Evolutionary conservation across 2,113 vertebrate species (phyloP).

Genomic region (Corythaeola cristata): DNA sequence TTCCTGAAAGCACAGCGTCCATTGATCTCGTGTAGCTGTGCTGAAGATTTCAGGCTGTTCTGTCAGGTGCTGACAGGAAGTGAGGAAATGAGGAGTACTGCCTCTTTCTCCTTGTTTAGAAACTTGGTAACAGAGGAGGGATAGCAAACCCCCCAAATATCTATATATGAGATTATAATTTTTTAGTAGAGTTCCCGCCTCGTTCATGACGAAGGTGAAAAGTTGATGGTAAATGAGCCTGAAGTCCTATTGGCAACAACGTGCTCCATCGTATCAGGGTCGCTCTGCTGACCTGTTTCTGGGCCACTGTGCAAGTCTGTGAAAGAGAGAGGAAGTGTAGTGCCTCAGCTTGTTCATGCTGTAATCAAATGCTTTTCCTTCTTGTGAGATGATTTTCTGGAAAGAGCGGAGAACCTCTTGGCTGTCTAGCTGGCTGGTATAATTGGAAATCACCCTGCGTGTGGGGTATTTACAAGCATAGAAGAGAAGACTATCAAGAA

Average conservation of each 20-base stretch:
- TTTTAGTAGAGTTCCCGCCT: neutral
- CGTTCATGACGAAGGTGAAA: neutral
- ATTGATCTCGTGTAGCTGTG: neutral
- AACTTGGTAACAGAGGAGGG: neutral
- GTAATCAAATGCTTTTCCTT: neutral
- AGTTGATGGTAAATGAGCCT: neutral
- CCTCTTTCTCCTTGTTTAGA: neutral
- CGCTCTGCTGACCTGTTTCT: neutral
- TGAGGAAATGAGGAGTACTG: neutral
- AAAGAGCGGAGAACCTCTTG: neutral
- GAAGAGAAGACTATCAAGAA: neutral
- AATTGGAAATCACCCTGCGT: neutral
- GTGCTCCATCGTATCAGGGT: rapidly evolving
- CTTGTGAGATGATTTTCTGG: neutral
- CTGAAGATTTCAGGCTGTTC: neutral
- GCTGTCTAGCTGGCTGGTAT: neutral
- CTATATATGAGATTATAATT: neutral
- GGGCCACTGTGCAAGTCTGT: neutral
- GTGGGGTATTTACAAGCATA: neutral
- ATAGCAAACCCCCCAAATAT: no score
- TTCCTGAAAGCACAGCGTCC: neutral
- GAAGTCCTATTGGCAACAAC: neutral
- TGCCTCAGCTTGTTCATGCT: neutral
- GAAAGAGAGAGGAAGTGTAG: neutral
- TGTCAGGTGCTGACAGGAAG: neutral